Evolutionary conservation across 2,113 vertebrate species (phyloP), one percentile per base, ranked within the genome.

Genomic region (Dicentrarchus labrax): DNA sequence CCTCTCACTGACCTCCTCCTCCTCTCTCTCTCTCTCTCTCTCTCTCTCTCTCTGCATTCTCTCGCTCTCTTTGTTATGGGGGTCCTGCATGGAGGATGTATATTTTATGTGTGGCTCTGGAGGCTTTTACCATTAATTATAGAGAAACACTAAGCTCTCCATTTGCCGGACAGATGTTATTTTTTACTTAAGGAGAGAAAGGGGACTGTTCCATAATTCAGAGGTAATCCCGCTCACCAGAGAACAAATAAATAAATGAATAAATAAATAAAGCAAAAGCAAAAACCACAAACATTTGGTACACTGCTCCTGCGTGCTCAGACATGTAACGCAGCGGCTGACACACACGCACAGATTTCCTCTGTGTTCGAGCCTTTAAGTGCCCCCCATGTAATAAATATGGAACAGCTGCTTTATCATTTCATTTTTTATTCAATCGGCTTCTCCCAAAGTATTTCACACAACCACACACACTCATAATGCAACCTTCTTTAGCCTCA

Each of bases 71-170:
- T 93, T 95, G 94, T 95, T 90, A 86, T 78, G 85, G 50, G 79
- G 84, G 85, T 66, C 72, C 88, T 80, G 77, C 76, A 64, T 84
- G 74, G 69, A 85, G 70, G 84, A 95, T 96, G 91, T 95, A 96
- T 96, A 94, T 96, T 95, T 96, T 72, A 96, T 96, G 94, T 84
- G 85, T 68, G 78, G 90, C 94, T 94, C 94, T 94, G 84, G 92
- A 95, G 95, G 95, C 94, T 96, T 96, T 96, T 96, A 96, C 88
- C 95, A 96, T 96, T 91, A 96, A 96, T 96, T 95, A 95, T 96
- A 95, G 91, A 96, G 89, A 93, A 92, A 93, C 94, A 91, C 93
- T 95, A 96, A 96, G 93, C 92, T 96, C 91, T 94, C 94, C 92
- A 94, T 96, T 96, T 96, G 94, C 93, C 39, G 88, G 93, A 96